These are phyloP conservation scores for Perizoma flavofasciatum DNA, from an alignment of 2,888 invertebrate genomes.

Conservation along the genomic window DNA sequence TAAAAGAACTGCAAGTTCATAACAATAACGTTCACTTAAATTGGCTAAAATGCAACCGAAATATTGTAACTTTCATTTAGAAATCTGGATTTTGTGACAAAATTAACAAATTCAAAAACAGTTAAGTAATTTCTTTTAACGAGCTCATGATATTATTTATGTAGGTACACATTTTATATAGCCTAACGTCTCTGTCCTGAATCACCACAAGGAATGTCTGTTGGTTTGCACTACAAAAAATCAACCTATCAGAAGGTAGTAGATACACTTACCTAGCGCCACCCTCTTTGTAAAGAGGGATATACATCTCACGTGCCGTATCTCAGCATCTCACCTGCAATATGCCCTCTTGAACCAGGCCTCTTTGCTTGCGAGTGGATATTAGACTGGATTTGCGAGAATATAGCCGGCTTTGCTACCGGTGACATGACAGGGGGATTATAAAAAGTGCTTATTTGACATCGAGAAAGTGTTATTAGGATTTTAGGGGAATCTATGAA, in stretches of 20 bases:
- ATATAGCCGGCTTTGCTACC: conserved; percentile 16
- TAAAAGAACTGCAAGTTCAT: too few relatives aligned
- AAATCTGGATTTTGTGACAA: too few relatives aligned
- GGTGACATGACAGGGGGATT: conserved; percentile 18
- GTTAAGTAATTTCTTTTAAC: too few relatives aligned
- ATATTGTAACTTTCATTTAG: too few relatives aligned
- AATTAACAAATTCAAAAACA: too few relatives aligned
- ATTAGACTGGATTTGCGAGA: conserved; percentile 27
- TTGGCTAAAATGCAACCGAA: too few relatives aligned
- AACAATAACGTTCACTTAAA: too few relatives aligned
- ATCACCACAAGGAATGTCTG: not conserved
- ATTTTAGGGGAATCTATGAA: not conserved
- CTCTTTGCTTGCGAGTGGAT: conserved; percentile 23
- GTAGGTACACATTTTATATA: too few relatives aligned
- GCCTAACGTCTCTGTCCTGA: too few relatives aligned
- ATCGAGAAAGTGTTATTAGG: conserved; percentile 5
- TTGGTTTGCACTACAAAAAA: not conserved
- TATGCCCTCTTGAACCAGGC: conserved; percentile 23
- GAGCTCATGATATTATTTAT: too few relatives aligned
- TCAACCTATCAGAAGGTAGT: conserved; percentile 1
- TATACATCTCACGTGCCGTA: conserved; percentile 35
- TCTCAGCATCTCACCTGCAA: conserved; percentile 37
- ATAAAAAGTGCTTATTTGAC: conserved; percentile 5
- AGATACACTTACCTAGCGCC: not conserved
- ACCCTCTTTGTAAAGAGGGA: conserved; percentile 18